Conservation (phyloP, 2,888 invertebrate species). For the Platycheirus albimanus region DNA sequence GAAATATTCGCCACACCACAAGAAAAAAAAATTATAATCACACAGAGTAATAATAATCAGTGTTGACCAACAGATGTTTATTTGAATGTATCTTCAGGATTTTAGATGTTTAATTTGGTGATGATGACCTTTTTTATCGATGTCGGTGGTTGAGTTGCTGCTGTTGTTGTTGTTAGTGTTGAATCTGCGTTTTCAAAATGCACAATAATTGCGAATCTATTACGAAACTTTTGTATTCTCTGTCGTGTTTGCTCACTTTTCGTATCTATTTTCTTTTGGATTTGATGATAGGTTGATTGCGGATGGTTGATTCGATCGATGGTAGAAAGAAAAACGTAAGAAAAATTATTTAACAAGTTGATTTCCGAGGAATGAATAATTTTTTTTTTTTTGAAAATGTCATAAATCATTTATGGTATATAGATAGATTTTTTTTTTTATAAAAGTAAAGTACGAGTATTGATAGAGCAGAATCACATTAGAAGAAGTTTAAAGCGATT, state of each 20-base stretch:
- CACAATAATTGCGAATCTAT: conserved; percentile 41
- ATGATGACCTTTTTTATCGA: conserved; percentile 38
- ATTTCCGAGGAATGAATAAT: conserved; percentile 33
- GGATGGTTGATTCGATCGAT: neutral
- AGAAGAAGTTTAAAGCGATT: conserved; percentile 9
- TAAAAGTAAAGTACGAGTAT: conserved; percentile 19
- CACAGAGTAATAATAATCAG: conserved; percentile 25
- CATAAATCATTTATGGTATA: conserved; percentile 11
- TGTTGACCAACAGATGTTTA: conserved; percentile 39
- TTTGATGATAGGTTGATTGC: conserved; percentile 20
- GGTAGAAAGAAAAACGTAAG: conserved; percentile 24
- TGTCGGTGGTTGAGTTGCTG: neutral
- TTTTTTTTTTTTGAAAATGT: conserved; percentile 38
- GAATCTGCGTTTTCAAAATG: conserved; percentile 16
- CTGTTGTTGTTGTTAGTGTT: neutral
- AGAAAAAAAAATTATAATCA: conserved; percentile 36
- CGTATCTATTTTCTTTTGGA: conserved; percentile 7
- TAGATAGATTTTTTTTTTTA: neutral
- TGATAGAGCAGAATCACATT: conserved; percentile 35
- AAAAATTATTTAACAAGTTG: conserved; percentile 43
- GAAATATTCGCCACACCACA: conserved; percentile 39
- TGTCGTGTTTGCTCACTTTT: conserved; percentile 13
- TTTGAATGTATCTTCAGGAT: conserved; percentile 39
- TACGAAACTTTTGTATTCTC: conserved; percentile 42
- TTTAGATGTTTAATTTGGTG: conserved; percentile 24